Percentiles rank a stretch among this genome's conserved stretches.
These are phyloP conservation scores for Micropterix aruncella DNA, from an alignment of 2,888 invertebrate species.

Conservation along the genomic window DNA sequence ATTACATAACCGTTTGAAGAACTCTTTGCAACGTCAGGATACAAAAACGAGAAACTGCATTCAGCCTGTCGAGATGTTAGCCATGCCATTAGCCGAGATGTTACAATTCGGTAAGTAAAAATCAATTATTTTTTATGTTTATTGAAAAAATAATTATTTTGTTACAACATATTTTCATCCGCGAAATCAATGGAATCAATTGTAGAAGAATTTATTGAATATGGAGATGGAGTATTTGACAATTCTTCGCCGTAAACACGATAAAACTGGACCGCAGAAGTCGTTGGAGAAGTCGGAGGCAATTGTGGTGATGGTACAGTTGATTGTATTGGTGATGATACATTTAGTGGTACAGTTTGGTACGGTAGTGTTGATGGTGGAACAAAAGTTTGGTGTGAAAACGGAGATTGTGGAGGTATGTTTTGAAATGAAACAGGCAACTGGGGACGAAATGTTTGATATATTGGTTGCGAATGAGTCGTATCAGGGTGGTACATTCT, in stretches of 20 bases:
- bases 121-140: conserved; percentile 3
- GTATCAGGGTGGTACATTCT: no score
- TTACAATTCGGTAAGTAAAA: conserved; percentile 7
- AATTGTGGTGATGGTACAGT: conserved; percentile 6
- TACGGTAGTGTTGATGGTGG: conserved; percentile 5
- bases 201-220: conserved; percentile 7
- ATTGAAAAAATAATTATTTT: conserved; percentile 5
- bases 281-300: conserved; percentile 4
- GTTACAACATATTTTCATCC: conserved; percentile 7
- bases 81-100: no score
- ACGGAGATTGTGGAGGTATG: no score
- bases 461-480: no score
- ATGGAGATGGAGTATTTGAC: conserved; percentile 7
- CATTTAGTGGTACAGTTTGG: conserved; percentile 6
- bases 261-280: conserved; percentile 7
- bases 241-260: conserved; percentile 7
- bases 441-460: no score
- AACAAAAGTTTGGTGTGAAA: no score
- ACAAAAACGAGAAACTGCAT: conserved; percentile 6
- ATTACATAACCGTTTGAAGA: no score
- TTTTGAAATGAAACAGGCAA: no score
- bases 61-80: conserved; percentile 7
- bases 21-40: conserved; percentile 1
- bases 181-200: conserved; percentile 5
- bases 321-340: conserved; percentile 6